Evolutionary conservation across 1,140 invertebrate genomes (phyloP).

Genomic region (Helicoverpa zea): DNA sequence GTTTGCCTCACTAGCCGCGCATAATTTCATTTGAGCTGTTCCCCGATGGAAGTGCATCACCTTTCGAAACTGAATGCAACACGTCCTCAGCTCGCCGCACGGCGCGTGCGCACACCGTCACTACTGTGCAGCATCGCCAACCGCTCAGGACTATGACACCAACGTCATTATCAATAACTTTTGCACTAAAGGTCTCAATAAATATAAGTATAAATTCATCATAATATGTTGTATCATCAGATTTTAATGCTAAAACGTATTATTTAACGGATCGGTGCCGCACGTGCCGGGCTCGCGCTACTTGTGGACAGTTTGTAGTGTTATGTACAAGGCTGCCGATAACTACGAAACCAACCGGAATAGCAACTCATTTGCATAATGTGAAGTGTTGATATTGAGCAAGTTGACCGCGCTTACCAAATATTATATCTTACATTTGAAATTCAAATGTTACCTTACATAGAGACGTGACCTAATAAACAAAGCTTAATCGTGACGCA

Average conservation of each 20-base stretch:
- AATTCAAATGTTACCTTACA: slow-evolving; percentile 35
- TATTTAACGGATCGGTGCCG: too few species aligned
- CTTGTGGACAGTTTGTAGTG: neutral
- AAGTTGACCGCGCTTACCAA: slow-evolving; percentile 37
- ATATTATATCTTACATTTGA: slow-evolving; percentile 35
- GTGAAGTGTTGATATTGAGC: slow-evolving; percentile 26
- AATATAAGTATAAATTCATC: too few species aligned
- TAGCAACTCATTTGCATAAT: slow-evolving; percentile 33
- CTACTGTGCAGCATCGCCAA: too few species aligned
- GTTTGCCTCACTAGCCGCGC: neutral
- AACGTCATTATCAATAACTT: too few species aligned
- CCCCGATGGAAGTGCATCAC: neutral
- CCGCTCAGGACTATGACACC: too few species aligned
- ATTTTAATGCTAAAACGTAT: too few species aligned
- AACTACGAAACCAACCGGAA: neutral
- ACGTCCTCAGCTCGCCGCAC: too few species aligned
- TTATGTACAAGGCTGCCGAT: neutral
- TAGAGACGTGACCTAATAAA: slow-evolving; percentile 31
- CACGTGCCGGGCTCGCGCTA: neutral
- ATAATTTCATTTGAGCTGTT: neutral
- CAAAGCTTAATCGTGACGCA: neutral
- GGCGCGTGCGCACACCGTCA: too few species aligned
- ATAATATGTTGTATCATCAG: too few species aligned
- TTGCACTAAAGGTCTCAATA: too few species aligned
- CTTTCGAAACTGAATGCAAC: slow-evolving; percentile 3